These are phyloP conservation scores for Microctenopoma steveboyesi DNA, from an alignment of 2,797 vertebrate species.

Conservation along the genomic window DNA sequence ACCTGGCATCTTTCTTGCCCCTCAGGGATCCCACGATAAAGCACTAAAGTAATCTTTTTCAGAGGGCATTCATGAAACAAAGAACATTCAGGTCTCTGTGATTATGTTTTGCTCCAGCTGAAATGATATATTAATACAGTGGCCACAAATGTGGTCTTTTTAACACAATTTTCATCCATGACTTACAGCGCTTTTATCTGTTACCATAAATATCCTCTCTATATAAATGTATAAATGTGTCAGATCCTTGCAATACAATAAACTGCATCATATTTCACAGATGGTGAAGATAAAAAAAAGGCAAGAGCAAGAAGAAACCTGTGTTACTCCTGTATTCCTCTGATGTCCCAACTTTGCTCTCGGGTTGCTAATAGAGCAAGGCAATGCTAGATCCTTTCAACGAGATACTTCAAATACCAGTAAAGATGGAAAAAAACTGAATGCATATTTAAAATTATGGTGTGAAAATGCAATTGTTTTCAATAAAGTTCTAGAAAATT, in stretches of 20 bases:
- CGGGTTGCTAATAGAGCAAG: conserved; percentile 26
- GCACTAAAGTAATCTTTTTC: conserved; percentile 82
- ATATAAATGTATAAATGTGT: conserved; percentile 86
- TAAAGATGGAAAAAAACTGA: conserved; percentile 19
- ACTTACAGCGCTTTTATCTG: conserved; percentile 84
- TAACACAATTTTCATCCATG: conserved; percentile 82
- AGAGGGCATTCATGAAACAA: conserved; percentile 80
- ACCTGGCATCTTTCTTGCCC: conserved; percentile 72
- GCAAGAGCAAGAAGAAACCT: conserved; percentile 46
- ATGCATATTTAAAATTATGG: conserved; percentile 28
- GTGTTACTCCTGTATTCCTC: conserved; percentile 37
- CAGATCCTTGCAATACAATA: conserved; percentile 85
- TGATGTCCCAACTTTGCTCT: conserved; percentile 50
- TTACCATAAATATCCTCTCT: conserved; percentile 84
- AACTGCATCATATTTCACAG: conserved; percentile 83
- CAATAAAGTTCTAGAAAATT: conserved; percentile 4
- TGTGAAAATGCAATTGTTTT: conserved; percentile 19
- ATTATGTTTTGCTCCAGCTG: conserved; percentile 81
- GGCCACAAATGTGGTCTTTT: conserved; percentile 82
- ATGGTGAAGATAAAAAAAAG: conserved; percentile 60
- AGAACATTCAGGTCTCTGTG: conserved; percentile 81
- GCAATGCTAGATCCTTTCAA: not conserved
- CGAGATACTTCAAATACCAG: not conserved
- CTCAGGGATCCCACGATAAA: conserved; percentile 74
- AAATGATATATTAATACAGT: conserved; percentile 85